Base-by-base conservation (phyloP, 2,888 invertebrate species). In the Melanophora roralis region DNA sequence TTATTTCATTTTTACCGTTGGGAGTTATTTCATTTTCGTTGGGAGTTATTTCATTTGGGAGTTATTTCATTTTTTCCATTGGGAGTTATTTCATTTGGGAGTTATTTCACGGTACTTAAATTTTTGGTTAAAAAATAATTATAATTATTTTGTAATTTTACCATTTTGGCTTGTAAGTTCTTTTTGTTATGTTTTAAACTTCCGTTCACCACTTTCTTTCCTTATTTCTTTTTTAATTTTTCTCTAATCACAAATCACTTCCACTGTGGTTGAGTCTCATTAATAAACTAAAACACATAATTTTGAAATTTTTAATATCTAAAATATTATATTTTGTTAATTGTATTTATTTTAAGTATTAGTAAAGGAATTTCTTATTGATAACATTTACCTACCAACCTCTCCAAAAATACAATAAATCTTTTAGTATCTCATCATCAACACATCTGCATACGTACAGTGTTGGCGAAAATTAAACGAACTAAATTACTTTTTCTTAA, bases 301-400 rank as follows among this genome's bases (percentile, higher is more conserved):
- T 86, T 85, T 85, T 85, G 84, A 84, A 86, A 86, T 87, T 88
- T 88, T 88, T 86, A 88, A 87, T 89, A 88, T 88, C 88, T 88
- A 88, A 88, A 88, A 87, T 83, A 83, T 81, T 59, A 71, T 43
- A 68, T 65, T 78, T 51, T 43, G 0, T 43, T 71, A 51, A 60
- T 65, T 68, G 38, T 57, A 55, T 65, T 71, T 77, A 5, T 27
- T 73, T 67, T 59, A 69, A 74, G 76, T 78, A 74, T 69, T 73
- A 27, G 27, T 27, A 6, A 27, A 27, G 27, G 64, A 77, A 76
- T 72, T 73, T 77, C 72, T 77, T 55, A 57, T 38, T 65, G 73
- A 78, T 74, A 74, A 69, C 81, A 81, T 53, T 72, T 81, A 78
- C 78, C 78, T 81, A 75, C 67, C 76, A 49, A 72, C 49, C 75